Evolutionary conservation across 2,797 vertebrate genomes (phyloP).

Genomic region (Phataginus tricuspis): DNA sequence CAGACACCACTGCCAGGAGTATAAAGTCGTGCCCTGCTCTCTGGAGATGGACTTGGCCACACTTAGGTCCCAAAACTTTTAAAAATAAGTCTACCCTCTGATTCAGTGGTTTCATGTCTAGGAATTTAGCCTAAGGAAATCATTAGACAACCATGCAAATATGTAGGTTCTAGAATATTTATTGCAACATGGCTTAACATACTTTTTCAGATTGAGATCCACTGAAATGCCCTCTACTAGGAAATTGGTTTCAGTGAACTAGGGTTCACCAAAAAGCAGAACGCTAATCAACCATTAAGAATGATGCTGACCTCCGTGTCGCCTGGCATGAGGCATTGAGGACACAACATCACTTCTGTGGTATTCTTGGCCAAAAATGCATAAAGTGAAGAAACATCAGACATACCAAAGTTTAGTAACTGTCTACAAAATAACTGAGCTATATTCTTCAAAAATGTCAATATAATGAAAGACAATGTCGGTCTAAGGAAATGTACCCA

Average conservation of each 20-base stretch:
- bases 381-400: neutral
- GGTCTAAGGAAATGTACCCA: neutral
- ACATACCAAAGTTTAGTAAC: neutral
- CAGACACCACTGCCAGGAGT: neutral
- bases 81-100: neutral
- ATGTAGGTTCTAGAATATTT: neutral
- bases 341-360: neutral
- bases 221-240: neutral
- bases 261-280: neutral
- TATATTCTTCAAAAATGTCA: neutral
- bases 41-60: neutral
- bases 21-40: neutral
- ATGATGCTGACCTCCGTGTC: neutral
- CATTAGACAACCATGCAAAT: neutral
- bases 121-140: neutral
- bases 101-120: neutral
- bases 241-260: neutral
- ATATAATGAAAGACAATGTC: neutral
- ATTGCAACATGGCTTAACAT: neutral
- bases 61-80: neutral
- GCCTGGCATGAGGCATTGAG: neutral
- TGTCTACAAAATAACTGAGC: neutral
- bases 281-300: neutral
- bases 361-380: neutral
- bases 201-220: neutral